Conservation (phyloP, 2,113 vertebrate species). For the Tragelaphus scriptus region DNA sequence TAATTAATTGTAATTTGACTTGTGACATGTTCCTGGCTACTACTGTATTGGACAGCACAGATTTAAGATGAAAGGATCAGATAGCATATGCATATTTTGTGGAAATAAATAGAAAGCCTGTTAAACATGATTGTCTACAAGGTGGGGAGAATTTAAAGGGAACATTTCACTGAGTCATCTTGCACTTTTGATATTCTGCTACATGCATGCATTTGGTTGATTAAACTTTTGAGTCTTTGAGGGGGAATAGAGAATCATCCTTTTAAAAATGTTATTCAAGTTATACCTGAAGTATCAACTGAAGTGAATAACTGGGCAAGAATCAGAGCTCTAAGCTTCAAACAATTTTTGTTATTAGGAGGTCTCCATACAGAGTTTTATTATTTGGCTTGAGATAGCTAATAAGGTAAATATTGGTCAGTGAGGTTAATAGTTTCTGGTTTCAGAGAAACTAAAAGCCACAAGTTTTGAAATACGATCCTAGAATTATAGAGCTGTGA, state of each 20-base stretch:
- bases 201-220: not conserved
- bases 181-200: constrained; percentile 11
- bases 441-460: not conserved
- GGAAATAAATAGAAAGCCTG: not conserved
- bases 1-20: not conserved
- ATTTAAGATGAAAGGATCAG: not conserved
- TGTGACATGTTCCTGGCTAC: not conserved
- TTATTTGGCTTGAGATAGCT: constrained; percentile 31
- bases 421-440: constrained; percentile 3
- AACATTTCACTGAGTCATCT: not conserved
- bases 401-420: not conserved
- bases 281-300: constrained; percentile 20
- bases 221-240: constrained; percentile 35
- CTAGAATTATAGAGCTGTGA: not conserved
- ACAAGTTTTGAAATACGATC: not conserved
- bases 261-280: constrained; percentile 36
- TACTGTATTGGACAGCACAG: not conserved
- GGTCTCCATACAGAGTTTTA: not conserved
- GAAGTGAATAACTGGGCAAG: constrained; percentile 7
- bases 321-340: constrained; percentile 4
- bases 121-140: not conserved
- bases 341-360: not conserved
- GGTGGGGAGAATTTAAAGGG: not conserved
- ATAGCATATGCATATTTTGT: not conserved
- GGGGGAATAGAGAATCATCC: not conserved